Base-by-base conservation (phyloP, 2,888 invertebrate species). In the Sarcophaga carnaria region DNA sequence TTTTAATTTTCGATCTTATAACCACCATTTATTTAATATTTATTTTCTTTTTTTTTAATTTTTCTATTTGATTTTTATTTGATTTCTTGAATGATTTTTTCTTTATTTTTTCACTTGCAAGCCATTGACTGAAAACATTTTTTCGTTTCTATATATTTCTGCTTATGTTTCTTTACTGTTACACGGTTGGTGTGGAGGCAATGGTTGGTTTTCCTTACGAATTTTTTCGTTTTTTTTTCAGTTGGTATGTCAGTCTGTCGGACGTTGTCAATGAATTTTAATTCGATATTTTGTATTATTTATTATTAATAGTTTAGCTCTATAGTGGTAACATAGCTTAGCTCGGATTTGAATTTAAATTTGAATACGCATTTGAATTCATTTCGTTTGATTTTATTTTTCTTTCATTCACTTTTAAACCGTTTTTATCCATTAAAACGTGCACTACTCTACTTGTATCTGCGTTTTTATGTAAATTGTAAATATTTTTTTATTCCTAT, bases 191-290 rank as follows among this genome's bases (percentile, higher is more conserved):
- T 12, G 49, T 14, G 0, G 11, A 12, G 14, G 3, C 14, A 11
- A 49, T 14, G 27, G 14, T 49, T 12, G 12, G 1, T 49, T 49
- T 49, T 49, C 12, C 0, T n/a, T n/a, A n/a, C n/a, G n/a, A n/a
- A n/a, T n/a, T n/a, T n/a, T n/a, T n/a, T n/a, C n/a, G n/a, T n/a
- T n/a, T n/a, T 25, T 25, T 49, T 49, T 49, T 49, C 14, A 14
- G 0, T 49, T 49, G 49, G 49, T 14, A 49, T 49, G 86, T 86
- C 83, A 80, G 20, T 20, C 49, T 80, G 86, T 86, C 37, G 60
- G 22, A 72, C 1, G 20, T 0, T 86, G 86, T 86, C 86, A 86
- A 86, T 86, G 83, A 82, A 86, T 83, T 86, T 83, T 86, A 83
- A 83, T 86, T 83, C 80, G 80, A 80, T n/a, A n/a, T n/a, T n/a